Conservation (phyloP, 2,113 vertebrate species). For the Peromyscus californicus region DNA sequence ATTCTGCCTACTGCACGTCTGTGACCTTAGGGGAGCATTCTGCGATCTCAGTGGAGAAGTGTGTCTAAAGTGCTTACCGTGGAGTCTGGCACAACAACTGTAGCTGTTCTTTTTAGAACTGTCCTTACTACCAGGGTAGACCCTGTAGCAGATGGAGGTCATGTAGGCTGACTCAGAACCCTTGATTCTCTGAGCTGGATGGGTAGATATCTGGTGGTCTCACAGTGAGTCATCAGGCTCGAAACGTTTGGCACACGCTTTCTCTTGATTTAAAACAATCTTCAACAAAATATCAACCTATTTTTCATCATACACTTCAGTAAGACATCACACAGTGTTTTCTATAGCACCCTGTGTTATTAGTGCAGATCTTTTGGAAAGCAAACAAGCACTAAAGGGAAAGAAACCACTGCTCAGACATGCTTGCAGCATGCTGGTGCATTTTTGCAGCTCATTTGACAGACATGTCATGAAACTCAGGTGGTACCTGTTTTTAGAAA, state of each 20-base stretch:
- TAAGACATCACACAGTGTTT: neutral
- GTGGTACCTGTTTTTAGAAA: conserved; percentile 17
- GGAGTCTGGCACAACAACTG: neutral
- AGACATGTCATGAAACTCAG: neutral
- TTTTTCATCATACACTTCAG: conserved; percentile 43
- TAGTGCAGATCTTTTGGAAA: conserved; percentile 35
- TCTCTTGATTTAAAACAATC: conserved; percentile 34
- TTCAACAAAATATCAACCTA: conserved; percentile 22
- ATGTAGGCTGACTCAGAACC: conserved; percentile 39
- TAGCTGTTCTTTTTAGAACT: neutral
- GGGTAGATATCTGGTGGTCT: neutral
- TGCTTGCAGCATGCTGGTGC: neutral
- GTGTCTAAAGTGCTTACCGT: conserved; percentile 16
- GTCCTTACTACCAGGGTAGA: conserved; percentile 39
- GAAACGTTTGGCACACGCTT: neutral
- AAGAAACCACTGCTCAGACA: neutral
- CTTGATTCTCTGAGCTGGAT: neutral
- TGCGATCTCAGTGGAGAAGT: conserved; percentile 11
- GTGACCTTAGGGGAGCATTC: neutral
- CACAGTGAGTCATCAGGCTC: conserved; percentile 24
- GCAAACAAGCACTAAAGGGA: conserved; percentile 24
- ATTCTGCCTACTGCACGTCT: neutral
- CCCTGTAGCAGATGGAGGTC: neutral
- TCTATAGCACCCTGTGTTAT: neutral
- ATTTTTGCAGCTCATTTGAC: neutral